A percentile compares a stretch with the other conserved stretches of the same genome.
Evolutionary conservation across 1,140 invertebrate genomes (phyloP).

Genomic region (Hycleus cichorii): DNA sequence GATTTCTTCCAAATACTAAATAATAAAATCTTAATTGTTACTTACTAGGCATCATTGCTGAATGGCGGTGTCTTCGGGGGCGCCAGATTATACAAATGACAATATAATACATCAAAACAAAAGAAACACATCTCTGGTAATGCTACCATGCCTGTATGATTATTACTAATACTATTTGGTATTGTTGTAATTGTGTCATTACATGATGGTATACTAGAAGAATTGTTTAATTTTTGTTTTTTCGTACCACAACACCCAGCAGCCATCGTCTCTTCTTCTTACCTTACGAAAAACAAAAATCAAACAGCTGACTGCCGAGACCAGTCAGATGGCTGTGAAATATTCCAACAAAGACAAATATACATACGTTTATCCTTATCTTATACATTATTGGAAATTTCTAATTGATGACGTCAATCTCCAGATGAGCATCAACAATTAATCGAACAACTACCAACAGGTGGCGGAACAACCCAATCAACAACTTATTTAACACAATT

Average conservation of each 20-base stretch:
- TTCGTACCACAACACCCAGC: constrained; percentile 82
- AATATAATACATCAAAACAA: constrained; percentile 96
- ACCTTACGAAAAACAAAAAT: background rate
- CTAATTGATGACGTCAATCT: too few relatives aligned
- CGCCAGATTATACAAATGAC: constrained; percentile 86
- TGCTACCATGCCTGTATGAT: constrained; percentile 58
- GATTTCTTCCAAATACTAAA: background rate
- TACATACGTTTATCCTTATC: too few relatives aligned
- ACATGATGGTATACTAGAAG: constrained; percentile 45
- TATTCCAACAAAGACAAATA: constrained; percentile 6
- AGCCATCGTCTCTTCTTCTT: constrained; percentile 58
- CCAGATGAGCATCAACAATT: too few relatives aligned
- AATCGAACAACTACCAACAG: too few relatives aligned
- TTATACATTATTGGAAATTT: too few relatives aligned
- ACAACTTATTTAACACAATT: too few relatives aligned
- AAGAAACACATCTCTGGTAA: constrained; percentile 95
- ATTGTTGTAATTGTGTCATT: constrained; percentile 21
- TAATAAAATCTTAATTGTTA: constrained; percentile 29
- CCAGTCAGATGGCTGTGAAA: constrained; percentile 18
- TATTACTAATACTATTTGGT: constrained; percentile 36
- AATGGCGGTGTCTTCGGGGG: constrained; percentile 84
- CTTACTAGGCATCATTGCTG: constrained; percentile 93
- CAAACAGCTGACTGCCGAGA: constrained; percentile 23
- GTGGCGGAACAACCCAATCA: too few relatives aligned
- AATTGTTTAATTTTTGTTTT: constrained; percentile 81